Percentiles rank a stretch among this genome's conserved stretches.
Evolutionary conservation across 2,888 invertebrate species (phyloP).

Genomic region (Polylopha cassiicola): DNA sequence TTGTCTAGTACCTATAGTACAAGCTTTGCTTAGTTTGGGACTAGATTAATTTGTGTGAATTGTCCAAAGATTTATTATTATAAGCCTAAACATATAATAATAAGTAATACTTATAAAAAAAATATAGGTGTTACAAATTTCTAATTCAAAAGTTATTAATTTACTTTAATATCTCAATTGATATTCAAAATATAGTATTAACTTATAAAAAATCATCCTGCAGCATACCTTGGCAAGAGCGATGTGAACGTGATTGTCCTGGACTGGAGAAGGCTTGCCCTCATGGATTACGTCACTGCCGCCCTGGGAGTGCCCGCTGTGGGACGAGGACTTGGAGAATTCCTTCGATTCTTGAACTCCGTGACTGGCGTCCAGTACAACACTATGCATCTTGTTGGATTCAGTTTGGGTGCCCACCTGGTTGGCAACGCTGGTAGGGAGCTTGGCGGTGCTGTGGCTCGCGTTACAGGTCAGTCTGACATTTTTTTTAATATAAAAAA

Average conservation of each 20-base stretch:
- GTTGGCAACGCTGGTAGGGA: conserved; percentile 60
- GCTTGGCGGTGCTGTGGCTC: conserved; percentile 48
- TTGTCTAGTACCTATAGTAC: too few relatives aligned
- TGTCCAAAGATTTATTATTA: too few relatives aligned
- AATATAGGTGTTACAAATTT: too few relatives aligned
- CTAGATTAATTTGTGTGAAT: too few relatives aligned
- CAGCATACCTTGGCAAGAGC: conserved; percentile 44
- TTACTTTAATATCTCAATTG: not conserved
- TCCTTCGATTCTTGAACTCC: conserved; percentile 48
- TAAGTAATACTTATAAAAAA: too few relatives aligned
- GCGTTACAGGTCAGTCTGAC: conserved; percentile 50
- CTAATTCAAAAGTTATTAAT: not conserved
- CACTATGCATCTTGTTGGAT: conserved; percentile 61
- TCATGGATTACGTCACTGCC: conserved; percentile 46
- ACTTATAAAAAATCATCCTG: conserved; percentile 8
- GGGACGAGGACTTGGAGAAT: conserved; percentile 57
- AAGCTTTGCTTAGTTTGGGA: too few relatives aligned
- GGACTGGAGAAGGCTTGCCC: conserved; percentile 57
- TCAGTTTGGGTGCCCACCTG: conserved; percentile 69
- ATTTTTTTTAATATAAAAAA: conserved; percentile 1
- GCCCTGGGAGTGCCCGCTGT: conserved; percentile 50
- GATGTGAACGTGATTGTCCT: conserved; percentile 59
- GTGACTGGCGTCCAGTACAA: conserved; percentile 42
- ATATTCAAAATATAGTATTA: not conserved
- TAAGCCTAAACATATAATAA: too few relatives aligned